These are phyloP conservation scores for Elysia crispata DNA, from an alignment of 2,888 invertebrate species.

Conservation along the genomic window DNA sequence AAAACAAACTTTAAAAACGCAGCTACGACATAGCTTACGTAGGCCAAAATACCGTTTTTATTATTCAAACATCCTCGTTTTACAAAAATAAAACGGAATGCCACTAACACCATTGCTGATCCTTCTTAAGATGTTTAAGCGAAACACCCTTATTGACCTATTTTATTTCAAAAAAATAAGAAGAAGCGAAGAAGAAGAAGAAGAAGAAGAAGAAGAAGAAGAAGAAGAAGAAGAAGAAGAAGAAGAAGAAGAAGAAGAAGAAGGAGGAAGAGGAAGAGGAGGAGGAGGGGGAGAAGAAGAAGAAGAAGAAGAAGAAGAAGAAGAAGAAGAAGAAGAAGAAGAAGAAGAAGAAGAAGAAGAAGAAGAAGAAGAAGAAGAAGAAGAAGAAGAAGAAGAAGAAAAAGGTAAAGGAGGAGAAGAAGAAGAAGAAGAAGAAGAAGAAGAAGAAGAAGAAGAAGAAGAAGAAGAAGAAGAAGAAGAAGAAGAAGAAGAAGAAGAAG, in stretches of 20 bases:
- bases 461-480: background rate
- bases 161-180: background rate
- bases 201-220: conserved; percentile 30
- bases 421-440: conserved; percentile 12
- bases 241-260: background rate
- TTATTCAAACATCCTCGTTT: too few species aligned
- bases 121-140: too few species aligned
- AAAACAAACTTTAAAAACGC: too few species aligned
- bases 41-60: too few species aligned
- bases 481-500: background rate
- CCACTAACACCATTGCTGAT: too few species aligned
- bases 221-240: conserved; percentile 16
- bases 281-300: too few species aligned
- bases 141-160: too few species aligned
- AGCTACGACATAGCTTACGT: too few species aligned
- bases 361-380: background rate
- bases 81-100: too few species aligned
- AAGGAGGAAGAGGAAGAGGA: conserved; percentile 31
- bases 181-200: too few species aligned
- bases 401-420: background rate
- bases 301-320: conserved; percentile 16
- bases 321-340: conserved; percentile 6
- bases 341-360: conserved; percentile 16
- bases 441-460: background rate
- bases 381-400: conserved; percentile 10